phyloP scores from a whole-genome alignment of 2,797 vertebrate genomes.

The Urosaurus nigricauda region DNA sequence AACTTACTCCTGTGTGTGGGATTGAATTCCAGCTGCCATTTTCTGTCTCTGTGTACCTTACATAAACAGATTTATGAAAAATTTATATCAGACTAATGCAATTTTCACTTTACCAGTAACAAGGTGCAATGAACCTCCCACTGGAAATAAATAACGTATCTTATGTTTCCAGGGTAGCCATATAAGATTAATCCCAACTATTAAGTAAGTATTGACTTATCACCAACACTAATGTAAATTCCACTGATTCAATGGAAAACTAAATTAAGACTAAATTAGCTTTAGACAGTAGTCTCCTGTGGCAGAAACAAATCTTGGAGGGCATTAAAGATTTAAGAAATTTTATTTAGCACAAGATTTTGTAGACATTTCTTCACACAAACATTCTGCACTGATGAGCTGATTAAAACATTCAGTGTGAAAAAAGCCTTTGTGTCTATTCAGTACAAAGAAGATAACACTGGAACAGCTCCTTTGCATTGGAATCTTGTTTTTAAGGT shows the following conservation, averaged over 20 bases:
- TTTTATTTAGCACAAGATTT: background rate
- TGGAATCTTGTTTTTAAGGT: too few relatives aligned
- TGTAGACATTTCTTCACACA: background rate
- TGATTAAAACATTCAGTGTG: background rate
- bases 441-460: background rate
- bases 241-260: too few relatives aligned
- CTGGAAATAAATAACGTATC: background rate
- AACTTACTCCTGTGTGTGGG: too few relatives aligned
- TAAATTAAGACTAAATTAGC: too few relatives aligned
- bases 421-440: background rate
- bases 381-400: background rate
- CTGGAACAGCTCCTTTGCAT: background rate
- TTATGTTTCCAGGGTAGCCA: background rate
- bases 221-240: too few relatives aligned
- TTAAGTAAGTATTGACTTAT: too few relatives aligned
- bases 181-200: too few relatives aligned
- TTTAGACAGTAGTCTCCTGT: too few relatives aligned
- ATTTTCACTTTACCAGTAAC: background rate
- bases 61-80: background rate
- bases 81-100: background rate
- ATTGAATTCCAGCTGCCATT: background rate
- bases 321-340: too few relatives aligned
- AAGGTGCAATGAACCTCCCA: background rate
- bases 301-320: too few relatives aligned
- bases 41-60: background rate